Evolutionary conservation across 2,888 invertebrate species (phyloP).

Genomic region (Galeruca laticollis): DNA sequence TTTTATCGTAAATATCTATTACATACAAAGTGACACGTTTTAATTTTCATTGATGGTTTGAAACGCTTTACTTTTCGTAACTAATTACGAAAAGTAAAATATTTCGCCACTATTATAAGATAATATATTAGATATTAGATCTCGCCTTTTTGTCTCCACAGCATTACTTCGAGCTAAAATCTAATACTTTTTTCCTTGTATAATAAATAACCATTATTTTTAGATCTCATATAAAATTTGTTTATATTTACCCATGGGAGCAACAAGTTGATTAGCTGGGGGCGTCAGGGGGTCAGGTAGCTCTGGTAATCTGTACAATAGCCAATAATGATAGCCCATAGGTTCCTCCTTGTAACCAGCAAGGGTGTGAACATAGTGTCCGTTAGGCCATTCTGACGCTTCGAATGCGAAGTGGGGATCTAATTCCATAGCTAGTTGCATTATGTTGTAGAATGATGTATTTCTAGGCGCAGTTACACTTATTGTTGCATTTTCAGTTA

Average conservation of each 20-base stretch:
- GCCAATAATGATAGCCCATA: constrained; percentile 90
- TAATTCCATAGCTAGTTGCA: constrained; percentile 87
- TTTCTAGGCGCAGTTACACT: constrained; percentile 81
- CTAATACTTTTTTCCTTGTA: neutral
- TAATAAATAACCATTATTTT: neutral
- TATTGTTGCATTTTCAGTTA: constrained; percentile 84
- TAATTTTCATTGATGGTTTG: too few relatives aligned
- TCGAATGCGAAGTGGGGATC: constrained; percentile 73
- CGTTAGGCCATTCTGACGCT: constrained; percentile 92
- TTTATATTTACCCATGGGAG: constrained; percentile 81
- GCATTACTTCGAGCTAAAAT: too few relatives aligned
- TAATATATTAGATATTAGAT: too few relatives aligned
- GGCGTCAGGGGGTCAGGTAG: constrained; percentile 84
- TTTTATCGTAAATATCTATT: too few relatives aligned
- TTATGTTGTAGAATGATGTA: constrained; percentile 72
- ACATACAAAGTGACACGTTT: too few relatives aligned
- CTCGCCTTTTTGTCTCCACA: too few relatives aligned
- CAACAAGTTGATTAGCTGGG: constrained; percentile 88
- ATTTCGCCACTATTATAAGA: too few relatives aligned
- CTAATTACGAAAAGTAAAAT: too few relatives aligned
- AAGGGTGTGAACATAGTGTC: constrained; percentile 90
- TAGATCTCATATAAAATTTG: constrained; percentile 4
- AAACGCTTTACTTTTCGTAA: too few relatives aligned
- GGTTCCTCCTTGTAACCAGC: constrained; percentile 84
- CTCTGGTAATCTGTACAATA: constrained; percentile 85